Base-by-base conservation (phyloP, 35 echinoderm and acorn worm species). In the Amphiura filiformis region DNA sequence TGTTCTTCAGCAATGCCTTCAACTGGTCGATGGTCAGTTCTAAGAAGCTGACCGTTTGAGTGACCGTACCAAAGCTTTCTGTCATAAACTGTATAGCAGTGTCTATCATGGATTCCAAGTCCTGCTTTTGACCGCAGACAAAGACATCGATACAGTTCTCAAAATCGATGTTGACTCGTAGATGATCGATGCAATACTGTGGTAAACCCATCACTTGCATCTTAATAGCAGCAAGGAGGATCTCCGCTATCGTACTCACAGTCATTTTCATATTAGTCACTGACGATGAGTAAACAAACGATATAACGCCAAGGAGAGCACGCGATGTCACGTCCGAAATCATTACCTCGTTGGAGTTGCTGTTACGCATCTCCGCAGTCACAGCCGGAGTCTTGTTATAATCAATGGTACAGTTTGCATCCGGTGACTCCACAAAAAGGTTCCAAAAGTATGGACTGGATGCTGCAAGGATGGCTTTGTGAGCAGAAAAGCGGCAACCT, bases 391-490 rank as follows among this genome's bases (percentile, higher is more conserved):
- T 65, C 65, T 78, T 86, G 57, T 85, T 85, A 26, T 65, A 35
- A 33, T 56, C 31, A 36, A 34, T 61, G 33, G 17, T 26, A 15
- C 35, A 33, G 32, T 81, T 82, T 0, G 79, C 39, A 28, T 40
- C 47, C n/a, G n/a, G n/a, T 26, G 75, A 35, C 32, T 82, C n/a
- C 0, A 84, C 34, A 39, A 98, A 88, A 40, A 84, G 82, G 9
- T 75, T 82, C 38, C 87, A 39, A 38, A 98, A 87, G 31, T 84
- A 89, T 18, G 56, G 64, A 78, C 96, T 98, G 39, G 65, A 80
- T 42, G 92, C 92, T 22, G 92, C 91, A 15, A 98, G 80, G 78
- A 98, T 85, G 20, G 86, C 87, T 26, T 57, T 39, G 47, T 99
- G 96, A 1, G 88, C 96, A 1, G 80, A 77, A 44, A 88, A 70